A percentile compares a stretch with the other conserved stretches of the same genome.
These are phyloP conservation scores for Onthophagus taurus DNA, from an alignment of 1,140 invertebrate species.

Conservation along the genomic window DNA sequence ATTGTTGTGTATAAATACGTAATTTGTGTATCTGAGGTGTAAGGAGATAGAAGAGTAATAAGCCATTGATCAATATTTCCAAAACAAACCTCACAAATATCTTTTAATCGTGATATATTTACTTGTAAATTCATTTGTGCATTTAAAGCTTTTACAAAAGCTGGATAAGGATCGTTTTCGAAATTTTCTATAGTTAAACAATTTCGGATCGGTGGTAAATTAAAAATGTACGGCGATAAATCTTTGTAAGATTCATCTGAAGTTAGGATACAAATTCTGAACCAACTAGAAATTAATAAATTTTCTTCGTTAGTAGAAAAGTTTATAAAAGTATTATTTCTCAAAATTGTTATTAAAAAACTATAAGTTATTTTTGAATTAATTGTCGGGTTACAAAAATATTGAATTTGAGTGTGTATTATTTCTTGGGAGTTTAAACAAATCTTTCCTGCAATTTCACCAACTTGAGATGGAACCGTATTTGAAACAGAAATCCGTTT, in stretches of 20 bases:
- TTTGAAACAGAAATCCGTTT: conserved; percentile 20
- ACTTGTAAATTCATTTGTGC: neutral
- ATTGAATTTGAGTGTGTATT: neutral
- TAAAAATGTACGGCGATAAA: conserved; percentile 2
- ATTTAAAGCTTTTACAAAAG: conserved; percentile 6
- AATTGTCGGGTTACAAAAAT: neutral
- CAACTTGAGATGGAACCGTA: conserved; percentile 18
- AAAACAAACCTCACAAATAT: conserved; percentile 26
- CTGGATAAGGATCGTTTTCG: neutral
- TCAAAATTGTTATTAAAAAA: conserved; percentile 4
- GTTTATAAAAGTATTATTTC: neutral
- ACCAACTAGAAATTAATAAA: conserved; percentile 6
- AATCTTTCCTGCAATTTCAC: conserved; percentile 26
- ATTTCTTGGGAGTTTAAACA: conserved; percentile 15
- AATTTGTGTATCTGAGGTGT: conserved; percentile 22
- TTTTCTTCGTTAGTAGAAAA: neutral
- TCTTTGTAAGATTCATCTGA: neutral
- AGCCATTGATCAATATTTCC: conserved; percentile 25
- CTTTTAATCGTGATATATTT: conserved; percentile 10
- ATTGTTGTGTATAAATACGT: conserved; percentile 26
- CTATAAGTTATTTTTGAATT: conserved; percentile 2
- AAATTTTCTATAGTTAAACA: neutral
- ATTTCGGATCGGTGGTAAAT: neutral
- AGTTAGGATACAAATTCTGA: conserved; percentile 1
- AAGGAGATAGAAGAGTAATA: conserved; percentile 18